phyloP scores from a whole-genome alignment of 2,113 vertebrate species.

The Pterocles orientalis region DNA sequence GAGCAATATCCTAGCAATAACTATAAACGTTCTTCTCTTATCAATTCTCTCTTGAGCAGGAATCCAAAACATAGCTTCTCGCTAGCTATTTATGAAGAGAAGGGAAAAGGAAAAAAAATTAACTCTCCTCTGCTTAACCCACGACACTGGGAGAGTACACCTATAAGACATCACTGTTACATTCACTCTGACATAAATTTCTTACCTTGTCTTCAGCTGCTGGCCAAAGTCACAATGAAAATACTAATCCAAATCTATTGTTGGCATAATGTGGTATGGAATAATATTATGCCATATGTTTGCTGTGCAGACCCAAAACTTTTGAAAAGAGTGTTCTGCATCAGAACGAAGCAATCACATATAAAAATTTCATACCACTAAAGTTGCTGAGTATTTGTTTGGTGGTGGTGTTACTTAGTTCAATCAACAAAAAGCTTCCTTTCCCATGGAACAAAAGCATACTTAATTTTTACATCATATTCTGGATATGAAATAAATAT shows the following conservation, averaged over 20 bases:
- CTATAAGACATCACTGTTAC: not conserved
- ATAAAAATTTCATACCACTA: not conserved
- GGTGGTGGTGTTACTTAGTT: not conserved
- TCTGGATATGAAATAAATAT: not conserved
- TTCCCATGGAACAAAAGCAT: fast-evolving
- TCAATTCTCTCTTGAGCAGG: too few relatives aligned
- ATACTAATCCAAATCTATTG: not conserved
- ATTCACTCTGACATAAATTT: not conserved
- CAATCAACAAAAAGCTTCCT: not conserved
- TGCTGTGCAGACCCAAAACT: not conserved
- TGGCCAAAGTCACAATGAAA: not conserved
- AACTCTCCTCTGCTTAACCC: too few relatives aligned
- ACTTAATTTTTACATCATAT: not conserved
- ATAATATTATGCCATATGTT: not conserved
- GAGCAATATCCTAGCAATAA: too few relatives aligned
- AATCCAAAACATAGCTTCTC: too few relatives aligned
- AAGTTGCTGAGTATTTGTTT: not conserved
- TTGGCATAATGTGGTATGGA: not conserved
- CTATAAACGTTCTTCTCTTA: too few relatives aligned
- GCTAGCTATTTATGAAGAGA: too few relatives aligned
- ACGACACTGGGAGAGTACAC: not conserved
- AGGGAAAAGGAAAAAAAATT: too few relatives aligned
- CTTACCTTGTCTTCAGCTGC: not conserved
- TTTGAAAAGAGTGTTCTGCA: not conserved
- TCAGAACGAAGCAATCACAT: not conserved